phyloP scores from a whole-genome alignment of 1,140 invertebrate genomes.

The Diprion similis region DNA sequence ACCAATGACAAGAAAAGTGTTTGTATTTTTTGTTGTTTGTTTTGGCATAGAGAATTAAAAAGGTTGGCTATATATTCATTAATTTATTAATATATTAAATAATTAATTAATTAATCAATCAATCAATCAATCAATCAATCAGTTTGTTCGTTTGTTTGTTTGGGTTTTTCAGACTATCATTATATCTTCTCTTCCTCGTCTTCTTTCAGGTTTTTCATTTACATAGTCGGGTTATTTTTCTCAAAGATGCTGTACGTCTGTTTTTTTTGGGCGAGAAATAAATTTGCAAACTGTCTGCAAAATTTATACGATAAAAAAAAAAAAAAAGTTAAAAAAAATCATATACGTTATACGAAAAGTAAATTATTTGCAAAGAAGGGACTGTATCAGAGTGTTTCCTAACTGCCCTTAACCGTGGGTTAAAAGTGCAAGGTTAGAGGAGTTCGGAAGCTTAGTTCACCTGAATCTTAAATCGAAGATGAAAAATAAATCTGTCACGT shows the following conservation, averaged over 20 bases:
- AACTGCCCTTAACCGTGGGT: too few species aligned
- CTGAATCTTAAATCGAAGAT: neutral
- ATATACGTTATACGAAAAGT: too few species aligned
- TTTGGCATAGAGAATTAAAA: constrained; percentile 34
- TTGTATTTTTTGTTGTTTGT: constrained; percentile 34
- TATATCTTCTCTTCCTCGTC: too few species aligned
- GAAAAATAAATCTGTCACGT: neutral
- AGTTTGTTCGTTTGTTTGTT: neutral
- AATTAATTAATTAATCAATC: too few species aligned
- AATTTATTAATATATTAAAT: constrained; percentile 30
- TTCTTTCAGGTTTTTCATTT: too few species aligned
- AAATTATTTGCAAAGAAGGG: too few species aligned
- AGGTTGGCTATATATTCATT: constrained; percentile 17
- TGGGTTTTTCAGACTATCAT: too few species aligned
- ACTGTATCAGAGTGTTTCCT: too few species aligned
- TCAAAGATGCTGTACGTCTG: too few species aligned
- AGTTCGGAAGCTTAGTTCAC: neutral
- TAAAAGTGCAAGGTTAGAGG: too few species aligned
- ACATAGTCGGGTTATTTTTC: too few species aligned
- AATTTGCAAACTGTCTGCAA: neutral
- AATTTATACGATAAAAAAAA: neutral
- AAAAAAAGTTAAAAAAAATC: neutral
- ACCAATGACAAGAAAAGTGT: constrained; percentile 58
- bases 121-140: neutral
- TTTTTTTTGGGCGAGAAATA: neutral